Conservation (phyloP, 2,797 vertebrate species). For the Lutjanus argentimaculatus region DNA sequence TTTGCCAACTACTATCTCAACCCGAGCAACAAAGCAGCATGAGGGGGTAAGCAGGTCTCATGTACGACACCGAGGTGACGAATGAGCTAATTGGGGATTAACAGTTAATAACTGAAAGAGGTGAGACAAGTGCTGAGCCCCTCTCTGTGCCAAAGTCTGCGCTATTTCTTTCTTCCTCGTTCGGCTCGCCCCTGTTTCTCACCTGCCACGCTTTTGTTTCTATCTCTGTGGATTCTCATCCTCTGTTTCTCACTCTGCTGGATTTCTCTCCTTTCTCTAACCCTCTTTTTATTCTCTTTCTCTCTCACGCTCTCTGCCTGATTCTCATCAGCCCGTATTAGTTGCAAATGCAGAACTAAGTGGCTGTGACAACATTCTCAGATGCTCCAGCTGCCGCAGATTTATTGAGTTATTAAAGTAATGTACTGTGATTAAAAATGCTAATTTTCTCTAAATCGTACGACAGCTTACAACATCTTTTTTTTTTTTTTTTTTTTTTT, state of each 20-base stretch:
- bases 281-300: conserved; percentile 37
- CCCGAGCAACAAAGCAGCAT: conserved; percentile 61
- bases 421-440: conserved; percentile 89
- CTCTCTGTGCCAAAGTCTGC: conserved; percentile 56
- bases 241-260: conserved; percentile 44
- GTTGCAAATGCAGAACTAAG: conserved; percentile 80
- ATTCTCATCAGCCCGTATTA: conserved; percentile 77
- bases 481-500: conserved; percentile 72
- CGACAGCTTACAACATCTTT: conserved; percentile 80
- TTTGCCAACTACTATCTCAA: conserved; percentile 56
- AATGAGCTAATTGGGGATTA: conserved; percentile 83
- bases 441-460: conserved; percentile 84
- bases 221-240: conserved; percentile 41
- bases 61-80: conserved; percentile 68
- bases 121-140: conserved; percentile 67
- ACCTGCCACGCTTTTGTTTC: conserved; percentile 67
- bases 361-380: conserved; percentile 82
- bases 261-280: conserved; percentile 33
- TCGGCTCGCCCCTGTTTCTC: conserved; percentile 45
- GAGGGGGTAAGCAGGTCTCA: conserved; percentile 64
- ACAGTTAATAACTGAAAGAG: conserved; percentile 73
- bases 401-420: conserved; percentile 88
- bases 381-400: conserved; percentile 83
- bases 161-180: conserved; percentile 42
- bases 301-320: conserved; percentile 51